Base-by-base conservation (phyloP, 2,888 invertebrate genomes). In the Helicoverpa assulta region DNA sequence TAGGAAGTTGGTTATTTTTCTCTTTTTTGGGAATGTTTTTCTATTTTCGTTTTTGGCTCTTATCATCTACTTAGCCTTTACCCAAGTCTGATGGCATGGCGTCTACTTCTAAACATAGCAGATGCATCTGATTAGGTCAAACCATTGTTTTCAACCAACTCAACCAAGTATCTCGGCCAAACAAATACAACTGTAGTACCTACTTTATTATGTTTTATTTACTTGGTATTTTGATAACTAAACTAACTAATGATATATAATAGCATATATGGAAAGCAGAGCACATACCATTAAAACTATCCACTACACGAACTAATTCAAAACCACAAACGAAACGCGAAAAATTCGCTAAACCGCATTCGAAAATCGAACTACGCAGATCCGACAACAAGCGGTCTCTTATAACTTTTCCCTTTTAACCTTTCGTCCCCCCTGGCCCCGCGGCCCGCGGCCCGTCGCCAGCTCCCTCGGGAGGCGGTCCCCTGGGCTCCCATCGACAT, bases 351-450 rank as follows among this genome's bases (percentile, higher is more conserved):
- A 90, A 90, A 89, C 87, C 89, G 89, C 89, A 92, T 91, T 91
- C 89, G 90, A 89, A 91, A 92, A 93, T 92, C 93, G 93, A 92
- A 90, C 90, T 90, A 91, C 92, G 90, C 91, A 91, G 96, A 89
- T 89, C 92, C 91, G 91, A 93, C 94, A 94, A 94, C 95, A 93
- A 94, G 94, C 94, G 94, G 94, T 94, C 95, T 93, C 94, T 95
- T 95, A 94, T 95, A 95, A 95, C 95, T 95, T 95, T 95, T 95
- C 94, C 95, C 95, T 95, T 95, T 95, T 95, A 95, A 95, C 95
- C 95, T 95, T 95, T 94, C 93, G 90, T 89, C 90, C 90, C 87
- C 57, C 89, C 86, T 76, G 74, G 77, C 80, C 84, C 84, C 78
- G 85, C 85, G 76, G 81, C 76, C 76, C 85, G 82, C 81, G 85